A percentile compares a stretch with the other conserved stretches of the same genome.
Evolutionary conservation across 2,113 vertebrate species (phyloP).

Genomic region (Sula dactylatra): DNA sequence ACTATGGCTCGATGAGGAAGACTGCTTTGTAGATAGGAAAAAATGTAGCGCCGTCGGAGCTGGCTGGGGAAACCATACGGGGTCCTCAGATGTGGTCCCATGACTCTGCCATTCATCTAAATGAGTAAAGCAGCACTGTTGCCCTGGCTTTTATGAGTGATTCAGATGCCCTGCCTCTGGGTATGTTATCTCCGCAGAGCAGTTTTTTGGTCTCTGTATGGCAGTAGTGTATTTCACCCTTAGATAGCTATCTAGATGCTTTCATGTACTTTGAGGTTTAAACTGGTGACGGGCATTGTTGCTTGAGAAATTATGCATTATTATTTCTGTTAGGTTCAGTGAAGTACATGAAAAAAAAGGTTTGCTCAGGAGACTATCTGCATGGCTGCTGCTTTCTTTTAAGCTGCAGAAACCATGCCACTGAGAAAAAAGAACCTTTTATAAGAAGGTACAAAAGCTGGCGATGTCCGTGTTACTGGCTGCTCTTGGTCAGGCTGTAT

Average conservation of each 20-base stretch:
- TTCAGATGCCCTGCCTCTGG: background rate
- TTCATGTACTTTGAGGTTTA: background rate
- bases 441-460: background rate
- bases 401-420: background rate
- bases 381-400: background rate
- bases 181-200: background rate
- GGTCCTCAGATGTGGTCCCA: background rate
- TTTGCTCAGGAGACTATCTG: background rate
- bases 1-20: background rate
- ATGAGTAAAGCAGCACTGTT: background rate
- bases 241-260: background rate
- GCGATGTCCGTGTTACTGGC: background rate
- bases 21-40: background rate
- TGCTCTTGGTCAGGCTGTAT: background rate
- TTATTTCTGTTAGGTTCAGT: background rate
- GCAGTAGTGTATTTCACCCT: background rate
- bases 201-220: background rate
- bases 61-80: background rate
- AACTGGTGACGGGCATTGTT: background rate
- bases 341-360: background rate
- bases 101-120: background rate
- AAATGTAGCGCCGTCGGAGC: background rate
- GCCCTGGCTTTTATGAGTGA: background rate
- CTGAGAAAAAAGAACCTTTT: background rate
- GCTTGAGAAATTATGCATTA: background rate